Percentiles rank a stretch among this genome's conserved stretches.
These are phyloP conservation scores for Holothuria scabra DNA, from an alignment of 53 echinoderm and acorn worm genomes.

Conservation along the genomic window DNA sequence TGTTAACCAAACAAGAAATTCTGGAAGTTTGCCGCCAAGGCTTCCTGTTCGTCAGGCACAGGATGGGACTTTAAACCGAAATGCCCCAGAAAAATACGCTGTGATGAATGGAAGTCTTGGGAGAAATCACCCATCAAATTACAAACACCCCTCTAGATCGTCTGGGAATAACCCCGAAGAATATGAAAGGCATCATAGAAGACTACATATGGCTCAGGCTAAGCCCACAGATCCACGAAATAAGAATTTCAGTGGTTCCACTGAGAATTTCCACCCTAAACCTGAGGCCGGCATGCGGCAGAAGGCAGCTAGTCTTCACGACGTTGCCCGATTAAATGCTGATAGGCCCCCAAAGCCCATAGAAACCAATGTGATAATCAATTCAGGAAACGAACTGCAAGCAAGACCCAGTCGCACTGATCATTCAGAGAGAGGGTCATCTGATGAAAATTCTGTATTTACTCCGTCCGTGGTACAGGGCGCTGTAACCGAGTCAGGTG, in stretches of 20 bases:
- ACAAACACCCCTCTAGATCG: too few species aligned
- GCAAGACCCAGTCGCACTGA: not conserved
- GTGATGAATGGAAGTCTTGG: not conserved
- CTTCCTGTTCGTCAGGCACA: too few species aligned
- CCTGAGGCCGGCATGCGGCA: not conserved
- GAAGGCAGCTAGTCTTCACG: constrained; percentile 14
- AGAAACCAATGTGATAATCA: too few species aligned
- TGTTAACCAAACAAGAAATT: constrained; percentile 4
- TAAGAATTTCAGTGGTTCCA: too few species aligned
- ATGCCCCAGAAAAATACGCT: not conserved
- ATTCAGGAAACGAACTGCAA: too few species aligned
- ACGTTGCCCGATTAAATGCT: not conserved
- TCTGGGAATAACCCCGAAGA: too few species aligned
- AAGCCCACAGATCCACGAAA: too few species aligned
- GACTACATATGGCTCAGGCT: too few species aligned
- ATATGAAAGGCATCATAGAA: too few species aligned
- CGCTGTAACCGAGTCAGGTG: not conserved
- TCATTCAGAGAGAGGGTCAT: constrained; percentile 22
- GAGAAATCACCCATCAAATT: not conserved
- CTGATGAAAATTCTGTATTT: constrained; percentile 44
- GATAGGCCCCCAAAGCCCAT: too few species aligned
- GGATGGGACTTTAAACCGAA: not conserved
- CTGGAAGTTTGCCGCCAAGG: constrained; percentile 25
- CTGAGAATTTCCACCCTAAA: too few species aligned
- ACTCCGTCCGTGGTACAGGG: not conserved